phyloP scores from a whole-genome alignment of 2,797 vertebrate genomes.

The Myotis daubentonii region DNA sequence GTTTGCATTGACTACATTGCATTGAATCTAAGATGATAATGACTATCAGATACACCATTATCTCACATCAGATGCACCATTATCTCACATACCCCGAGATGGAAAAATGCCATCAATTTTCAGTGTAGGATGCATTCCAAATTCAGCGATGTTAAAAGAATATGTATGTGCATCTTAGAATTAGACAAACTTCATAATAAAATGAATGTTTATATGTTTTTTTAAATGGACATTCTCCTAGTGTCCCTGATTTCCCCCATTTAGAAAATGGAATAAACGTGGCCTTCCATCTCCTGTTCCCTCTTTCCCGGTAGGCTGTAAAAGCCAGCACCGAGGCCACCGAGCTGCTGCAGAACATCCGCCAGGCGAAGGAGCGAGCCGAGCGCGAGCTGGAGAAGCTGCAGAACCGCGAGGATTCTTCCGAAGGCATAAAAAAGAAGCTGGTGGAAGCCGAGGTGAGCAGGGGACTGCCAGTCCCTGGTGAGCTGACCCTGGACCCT shows the following conservation, averaged over 20 bases:
- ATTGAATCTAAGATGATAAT: background rate
- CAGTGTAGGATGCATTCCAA: background rate
- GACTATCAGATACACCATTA: background rate
- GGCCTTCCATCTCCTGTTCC: background rate
- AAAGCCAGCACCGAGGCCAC: conserved; percentile 96
- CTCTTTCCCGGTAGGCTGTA: conserved; percentile 86
- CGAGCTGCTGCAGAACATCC: conserved; percentile 95
- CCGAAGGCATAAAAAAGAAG: conserved; percentile 95
- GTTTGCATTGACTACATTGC: background rate
- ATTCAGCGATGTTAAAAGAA: background rate
- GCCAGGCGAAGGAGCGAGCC: conserved; percentile 92
- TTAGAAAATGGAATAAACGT: background rate
- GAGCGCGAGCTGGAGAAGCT: conserved; percentile 96
- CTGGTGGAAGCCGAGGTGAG: conserved; percentile 95
- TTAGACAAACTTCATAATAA: background rate
- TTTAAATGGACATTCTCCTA: background rate
- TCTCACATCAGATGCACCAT: too few relatives aligned
- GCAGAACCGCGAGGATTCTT: conserved; percentile 93
- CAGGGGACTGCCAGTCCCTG: background rate
- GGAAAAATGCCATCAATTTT: background rate
- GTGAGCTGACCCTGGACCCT: background rate
- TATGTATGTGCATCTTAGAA: background rate
- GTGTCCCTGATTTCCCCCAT: background rate
- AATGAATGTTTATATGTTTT: background rate
- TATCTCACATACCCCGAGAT: background rate